phyloP scores from a whole-genome alignment of 2,113 vertebrate species.

The Lophura nycthemera region DNA sequence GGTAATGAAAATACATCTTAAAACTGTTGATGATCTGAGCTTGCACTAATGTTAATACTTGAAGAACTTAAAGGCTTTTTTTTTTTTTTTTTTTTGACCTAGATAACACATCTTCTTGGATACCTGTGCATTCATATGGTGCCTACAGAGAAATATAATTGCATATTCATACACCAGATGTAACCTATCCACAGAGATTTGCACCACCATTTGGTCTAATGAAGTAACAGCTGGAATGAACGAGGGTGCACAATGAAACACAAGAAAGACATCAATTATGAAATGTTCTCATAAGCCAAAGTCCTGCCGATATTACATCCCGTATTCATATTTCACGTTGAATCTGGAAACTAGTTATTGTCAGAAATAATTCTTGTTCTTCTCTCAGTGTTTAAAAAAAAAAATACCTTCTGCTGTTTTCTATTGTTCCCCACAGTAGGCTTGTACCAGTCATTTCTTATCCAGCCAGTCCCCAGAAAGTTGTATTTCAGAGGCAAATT shows the following conservation, averaged over 20 bases:
- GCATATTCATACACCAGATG: constrained; percentile 68
- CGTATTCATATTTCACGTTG: not conserved
- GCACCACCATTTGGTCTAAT: constrained; percentile 59
- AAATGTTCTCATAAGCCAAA: not conserved
- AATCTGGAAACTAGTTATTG: not conserved
- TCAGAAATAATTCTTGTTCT: not conserved
- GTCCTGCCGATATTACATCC: not conserved
- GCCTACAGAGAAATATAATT: constrained; percentile 44
- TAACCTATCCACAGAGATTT: constrained; percentile 60
- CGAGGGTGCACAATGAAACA: not conserved
- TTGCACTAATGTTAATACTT: not conserved
- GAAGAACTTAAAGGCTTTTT: not conserved
- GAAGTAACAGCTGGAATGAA: constrained; percentile 65
- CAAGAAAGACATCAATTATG: constrained; percentile 57
- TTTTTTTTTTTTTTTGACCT: not conserved
- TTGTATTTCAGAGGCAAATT: not conserved
- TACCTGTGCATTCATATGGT: not conserved
- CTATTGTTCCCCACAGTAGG: not conserved
- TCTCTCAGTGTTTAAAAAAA: not conserved
- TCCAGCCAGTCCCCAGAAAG: not conserved
- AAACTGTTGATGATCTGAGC: not conserved
- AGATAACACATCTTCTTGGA: not conserved
- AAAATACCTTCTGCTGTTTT: not conserved
- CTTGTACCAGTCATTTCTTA: not conserved
- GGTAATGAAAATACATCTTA: not conserved